A percentile compares a stretch with the other conserved stretches of the same genome.
Evolutionary conservation across 2,113 vertebrate genomes (phyloP).

Genomic region (Malurus alboscapulatus): DNA sequence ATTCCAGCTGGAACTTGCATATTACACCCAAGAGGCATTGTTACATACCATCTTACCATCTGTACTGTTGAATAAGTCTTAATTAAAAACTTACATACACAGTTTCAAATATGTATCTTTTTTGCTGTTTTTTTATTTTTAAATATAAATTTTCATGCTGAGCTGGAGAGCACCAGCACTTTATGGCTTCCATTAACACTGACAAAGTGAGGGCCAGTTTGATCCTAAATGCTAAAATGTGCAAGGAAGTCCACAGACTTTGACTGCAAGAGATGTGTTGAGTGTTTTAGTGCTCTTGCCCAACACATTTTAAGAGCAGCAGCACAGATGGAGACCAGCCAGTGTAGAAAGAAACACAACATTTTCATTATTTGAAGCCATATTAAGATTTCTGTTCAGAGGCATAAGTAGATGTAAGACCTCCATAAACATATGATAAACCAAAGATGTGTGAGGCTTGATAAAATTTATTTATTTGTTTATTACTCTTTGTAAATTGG

Average conservation of each 20-base stretch:
- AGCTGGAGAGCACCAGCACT: background rate
- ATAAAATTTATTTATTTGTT: background rate
- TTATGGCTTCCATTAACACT: slow-evolving; percentile 51
- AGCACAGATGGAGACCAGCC: slow-evolving; percentile 52
- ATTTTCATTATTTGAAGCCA: slow-evolving; percentile 25
- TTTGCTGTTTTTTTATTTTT: background rate
- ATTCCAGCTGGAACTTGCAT: slow-evolving; percentile 50
- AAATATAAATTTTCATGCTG: slow-evolving; percentile 3
- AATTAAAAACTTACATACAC: slow-evolving; percentile 52
- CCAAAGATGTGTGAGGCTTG: background rate
- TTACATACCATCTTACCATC: slow-evolving; percentile 56
- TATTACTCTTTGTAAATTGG: background rate
- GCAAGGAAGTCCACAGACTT: slow-evolving; percentile 5
- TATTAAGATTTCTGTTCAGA: slow-evolving; percentile 16
- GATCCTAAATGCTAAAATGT: slow-evolving; percentile 26
- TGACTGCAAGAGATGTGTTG: slow-evolving; percentile 41
- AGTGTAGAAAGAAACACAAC: background rate
- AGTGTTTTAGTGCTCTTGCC: slow-evolving; percentile 56
- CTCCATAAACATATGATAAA: slow-evolving; percentile 13
- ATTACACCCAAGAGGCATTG: slow-evolving; percentile 58
- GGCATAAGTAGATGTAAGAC: background rate
- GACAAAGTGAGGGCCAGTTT: background rate
- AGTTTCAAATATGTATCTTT: slow-evolving; percentile 22
- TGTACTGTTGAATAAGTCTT: slow-evolving; percentile 50
- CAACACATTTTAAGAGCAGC: slow-evolving; percentile 52